phyloP scores from a whole-genome alignment of 2,797 vertebrate species.

The Phoxinus dragarum region DNA sequence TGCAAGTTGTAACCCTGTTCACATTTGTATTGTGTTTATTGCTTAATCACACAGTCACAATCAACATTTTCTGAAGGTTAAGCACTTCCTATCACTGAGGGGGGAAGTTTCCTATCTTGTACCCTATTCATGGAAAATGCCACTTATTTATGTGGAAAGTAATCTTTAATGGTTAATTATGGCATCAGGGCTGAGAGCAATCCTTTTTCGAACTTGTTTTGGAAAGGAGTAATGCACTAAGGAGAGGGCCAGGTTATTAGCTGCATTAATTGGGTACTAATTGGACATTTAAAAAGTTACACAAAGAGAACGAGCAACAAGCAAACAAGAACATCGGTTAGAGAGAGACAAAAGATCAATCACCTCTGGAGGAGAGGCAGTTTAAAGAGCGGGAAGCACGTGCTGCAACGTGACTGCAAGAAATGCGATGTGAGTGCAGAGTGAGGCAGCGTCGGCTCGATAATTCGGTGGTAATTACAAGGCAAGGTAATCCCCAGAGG shows the following conservation, averaged over 20 bases:
- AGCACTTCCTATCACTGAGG: neutral
- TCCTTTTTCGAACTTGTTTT: constrained; percentile 67
- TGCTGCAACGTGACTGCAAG: constrained; percentile 67
- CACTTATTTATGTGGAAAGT: constrained; percentile 72
- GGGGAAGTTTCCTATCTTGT: neutral
- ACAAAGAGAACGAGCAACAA: constrained; percentile 51
- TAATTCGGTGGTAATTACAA: constrained; percentile 89
- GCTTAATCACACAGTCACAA: neutral
- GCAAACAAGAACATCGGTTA: constrained; percentile 53
- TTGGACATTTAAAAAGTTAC: constrained; percentile 44
- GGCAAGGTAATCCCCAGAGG: constrained; percentile 82
- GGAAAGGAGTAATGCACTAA: constrained; percentile 51
- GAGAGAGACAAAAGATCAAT: constrained; percentile 51
- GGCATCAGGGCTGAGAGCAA: constrained; percentile 66
- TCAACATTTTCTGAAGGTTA: constrained; percentile 19
- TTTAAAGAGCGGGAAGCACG: constrained; percentile 52
- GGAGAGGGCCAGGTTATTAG: constrained; percentile 30
- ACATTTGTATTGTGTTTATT: neutral
- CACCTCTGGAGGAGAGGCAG: constrained; percentile 53
- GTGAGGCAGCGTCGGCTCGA: constrained; percentile 82
- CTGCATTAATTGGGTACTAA: constrained; percentile 51
- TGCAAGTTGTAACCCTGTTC: neutral
- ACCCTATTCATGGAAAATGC: constrained; percentile 27
- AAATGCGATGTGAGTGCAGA: constrained; percentile 82
- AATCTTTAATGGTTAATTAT: constrained; percentile 73